Evolutionary conservation across 2,797 vertebrate species (phyloP).

Genomic region (Myiotriccus ornatus): DNA sequence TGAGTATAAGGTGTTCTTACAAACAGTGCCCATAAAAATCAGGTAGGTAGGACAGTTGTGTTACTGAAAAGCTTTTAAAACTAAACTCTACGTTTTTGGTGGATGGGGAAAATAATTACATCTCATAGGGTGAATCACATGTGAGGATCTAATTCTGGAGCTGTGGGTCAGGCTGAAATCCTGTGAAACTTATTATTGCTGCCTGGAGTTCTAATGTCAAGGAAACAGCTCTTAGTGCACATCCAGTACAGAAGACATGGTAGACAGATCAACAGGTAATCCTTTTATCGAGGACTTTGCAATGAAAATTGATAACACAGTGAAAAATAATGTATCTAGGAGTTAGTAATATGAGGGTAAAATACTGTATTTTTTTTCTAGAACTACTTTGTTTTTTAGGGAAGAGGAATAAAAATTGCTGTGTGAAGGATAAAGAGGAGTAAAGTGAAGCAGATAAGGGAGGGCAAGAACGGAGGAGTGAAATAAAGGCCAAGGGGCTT

Average conservation of each 20-base stretch:
- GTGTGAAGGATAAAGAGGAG: not conserved
- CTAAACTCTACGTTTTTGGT: not conserved
- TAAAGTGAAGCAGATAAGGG: not conserved
- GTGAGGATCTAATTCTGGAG: not conserved
- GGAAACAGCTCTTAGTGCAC: not conserved
- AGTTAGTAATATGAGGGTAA: not conserved
- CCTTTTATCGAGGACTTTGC: not conserved
- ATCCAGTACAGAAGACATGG: not conserved
- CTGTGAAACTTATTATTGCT: not conserved
- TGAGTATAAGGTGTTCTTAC: not conserved
- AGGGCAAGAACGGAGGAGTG: not conserved
- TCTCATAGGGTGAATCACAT: not conserved
- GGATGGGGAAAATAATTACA: not conserved
- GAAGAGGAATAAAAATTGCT: not conserved
- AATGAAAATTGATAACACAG: not conserved
- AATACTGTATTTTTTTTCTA: not conserved
- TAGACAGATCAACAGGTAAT: not conserved
- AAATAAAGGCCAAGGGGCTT: not conserved
- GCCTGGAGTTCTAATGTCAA: not conserved
- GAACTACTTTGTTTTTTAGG: not conserved
- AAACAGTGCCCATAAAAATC: not conserved
- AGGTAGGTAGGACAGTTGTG: not conserved
- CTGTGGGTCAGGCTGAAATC: not conserved
- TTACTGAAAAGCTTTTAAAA: not conserved
- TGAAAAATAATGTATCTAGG: not conserved